phyloP scores from a whole-genome alignment of 2,797 vertebrate species.

The Cossypha dichroa region DNA sequence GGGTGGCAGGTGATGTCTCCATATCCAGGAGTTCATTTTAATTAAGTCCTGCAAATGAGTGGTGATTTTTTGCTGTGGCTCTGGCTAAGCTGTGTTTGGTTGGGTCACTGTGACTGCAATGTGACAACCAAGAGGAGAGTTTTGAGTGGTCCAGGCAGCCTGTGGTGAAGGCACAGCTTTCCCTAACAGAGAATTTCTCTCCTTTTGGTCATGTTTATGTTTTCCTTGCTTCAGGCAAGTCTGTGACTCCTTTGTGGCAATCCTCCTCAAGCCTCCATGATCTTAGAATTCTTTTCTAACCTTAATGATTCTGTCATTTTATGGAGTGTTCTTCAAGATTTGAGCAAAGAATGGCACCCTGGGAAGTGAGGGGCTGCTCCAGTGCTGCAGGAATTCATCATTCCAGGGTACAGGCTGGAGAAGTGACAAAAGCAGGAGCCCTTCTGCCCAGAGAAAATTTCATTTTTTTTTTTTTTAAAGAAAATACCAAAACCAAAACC shows the following conservation, averaged over 20 bases:
- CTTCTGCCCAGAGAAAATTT: neutral
- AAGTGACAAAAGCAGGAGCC: neutral
- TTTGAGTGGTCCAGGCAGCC: neutral
- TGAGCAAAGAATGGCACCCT: neutral
- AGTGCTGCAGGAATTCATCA: neutral
- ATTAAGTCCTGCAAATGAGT: neutral
- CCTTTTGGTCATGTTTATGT: neutral
- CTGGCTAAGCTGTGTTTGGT: neutral
- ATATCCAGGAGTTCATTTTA: slow-evolving; percentile 25
- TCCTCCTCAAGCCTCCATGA: neutral
- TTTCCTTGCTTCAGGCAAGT: neutral
- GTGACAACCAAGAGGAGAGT: neutral
- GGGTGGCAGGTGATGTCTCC: slow-evolving; percentile 9
- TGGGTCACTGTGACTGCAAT: neutral
- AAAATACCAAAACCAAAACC: too few species aligned
- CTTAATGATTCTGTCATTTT: neutral
- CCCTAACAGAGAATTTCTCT: neutral
- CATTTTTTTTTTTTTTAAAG: too few species aligned
- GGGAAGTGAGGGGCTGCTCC: neutral
- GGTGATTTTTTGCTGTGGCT: neutral
- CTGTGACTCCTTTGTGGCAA: neutral
- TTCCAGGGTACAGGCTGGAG: neutral
- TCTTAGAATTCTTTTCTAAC: neutral
- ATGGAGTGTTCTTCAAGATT: neutral
- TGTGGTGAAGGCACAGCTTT: neutral